Evolutionary conservation across 2,888 invertebrate species (phyloP).

Genomic region (Ophioninae sp.): DNA sequence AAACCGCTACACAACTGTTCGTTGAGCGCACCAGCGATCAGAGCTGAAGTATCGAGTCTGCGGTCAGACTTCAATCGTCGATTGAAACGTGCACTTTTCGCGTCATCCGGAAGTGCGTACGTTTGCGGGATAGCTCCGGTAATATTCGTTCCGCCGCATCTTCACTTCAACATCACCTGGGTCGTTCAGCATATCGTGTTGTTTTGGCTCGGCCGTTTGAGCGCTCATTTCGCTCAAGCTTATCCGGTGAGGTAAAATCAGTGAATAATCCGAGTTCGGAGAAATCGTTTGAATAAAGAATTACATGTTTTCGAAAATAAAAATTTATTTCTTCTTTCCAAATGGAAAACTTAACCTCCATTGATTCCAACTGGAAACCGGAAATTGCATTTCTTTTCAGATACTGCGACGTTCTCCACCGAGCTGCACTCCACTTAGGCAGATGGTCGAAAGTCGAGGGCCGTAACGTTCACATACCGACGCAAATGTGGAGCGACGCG

Average conservation of each 20-base stretch:
- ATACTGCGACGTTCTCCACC: conserved; percentile 94
- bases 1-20: conserved; percentile 90
- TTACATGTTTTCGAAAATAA: too few species aligned
- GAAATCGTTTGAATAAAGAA: neutral
- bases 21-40: conserved; percentile 86
- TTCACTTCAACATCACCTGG: conserved; percentile 92
- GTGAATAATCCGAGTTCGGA: conserved; percentile 6
- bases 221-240: conserved; percentile 80
- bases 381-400: conserved; percentile 66
- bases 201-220: conserved; percentile 92
- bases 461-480: conserved; percentile 83
- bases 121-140: conserved; percentile 78
- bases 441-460: conserved; percentile 86
- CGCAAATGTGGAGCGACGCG: conserved; percentile 83
- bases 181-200: conserved; percentile 92
- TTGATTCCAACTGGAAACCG: too few species aligned
- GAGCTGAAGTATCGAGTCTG: conserved; percentile 93
- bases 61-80: conserved; percentile 94
- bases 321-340: too few species aligned
- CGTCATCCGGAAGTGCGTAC: conserved; percentile 77
- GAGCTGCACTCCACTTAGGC: conserved; percentile 94
- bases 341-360: too few species aligned
- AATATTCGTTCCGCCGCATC: conserved; percentile 78
- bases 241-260: conserved; percentile 83
- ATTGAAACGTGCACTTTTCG: conserved; percentile 90